phyloP scores from a whole-genome alignment of 2,888 invertebrate genomes.

The Diaprepes abbreviatus region DNA sequence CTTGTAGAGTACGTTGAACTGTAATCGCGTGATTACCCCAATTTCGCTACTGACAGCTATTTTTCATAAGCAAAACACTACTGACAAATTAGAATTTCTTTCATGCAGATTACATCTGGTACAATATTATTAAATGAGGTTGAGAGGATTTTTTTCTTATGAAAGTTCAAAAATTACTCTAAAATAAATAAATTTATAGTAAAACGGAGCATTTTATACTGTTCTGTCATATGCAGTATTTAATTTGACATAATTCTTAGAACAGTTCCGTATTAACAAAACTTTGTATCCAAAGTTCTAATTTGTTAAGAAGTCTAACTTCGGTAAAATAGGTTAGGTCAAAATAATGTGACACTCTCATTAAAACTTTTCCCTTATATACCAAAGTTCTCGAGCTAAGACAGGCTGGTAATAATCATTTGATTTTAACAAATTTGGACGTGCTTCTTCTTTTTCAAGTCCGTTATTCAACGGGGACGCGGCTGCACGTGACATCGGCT shows the following conservation, averaged over 20 bases:
- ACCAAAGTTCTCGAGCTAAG: constrained; percentile 10
- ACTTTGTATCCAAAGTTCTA: constrained; percentile 1
- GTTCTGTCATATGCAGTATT: not conserved
- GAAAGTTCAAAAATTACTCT: too few species aligned
- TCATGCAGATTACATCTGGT: too few species aligned
- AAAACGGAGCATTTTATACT: too few species aligned
- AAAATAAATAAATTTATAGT: too few species aligned
- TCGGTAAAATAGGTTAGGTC: constrained; percentile 12
- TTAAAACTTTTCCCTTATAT: constrained; percentile 14
- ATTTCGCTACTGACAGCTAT: too few species aligned
- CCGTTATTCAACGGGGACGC: constrained; percentile 18
- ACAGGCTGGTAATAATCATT: constrained; percentile 14
- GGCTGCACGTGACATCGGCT: constrained; percentile 32
- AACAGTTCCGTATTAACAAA: constrained; percentile 5
- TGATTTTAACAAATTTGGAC: constrained; percentile 22
- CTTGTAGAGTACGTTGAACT: too few species aligned
- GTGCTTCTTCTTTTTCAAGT: constrained; percentile 25
- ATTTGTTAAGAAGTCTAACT: constrained; percentile 11
- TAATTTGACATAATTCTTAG: not conserved
- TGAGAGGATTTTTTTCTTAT: too few species aligned
- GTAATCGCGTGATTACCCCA: too few species aligned
- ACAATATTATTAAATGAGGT: too few species aligned
- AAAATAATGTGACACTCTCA: constrained; percentile 16
- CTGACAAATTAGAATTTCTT: too few species aligned
- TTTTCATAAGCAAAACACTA: too few species aligned